Evolutionary conservation across 2,113 vertebrate genomes (phyloP), one percentile per base, ranked within the genome.

Genomic region (Ciconia boyciana): DNA sequence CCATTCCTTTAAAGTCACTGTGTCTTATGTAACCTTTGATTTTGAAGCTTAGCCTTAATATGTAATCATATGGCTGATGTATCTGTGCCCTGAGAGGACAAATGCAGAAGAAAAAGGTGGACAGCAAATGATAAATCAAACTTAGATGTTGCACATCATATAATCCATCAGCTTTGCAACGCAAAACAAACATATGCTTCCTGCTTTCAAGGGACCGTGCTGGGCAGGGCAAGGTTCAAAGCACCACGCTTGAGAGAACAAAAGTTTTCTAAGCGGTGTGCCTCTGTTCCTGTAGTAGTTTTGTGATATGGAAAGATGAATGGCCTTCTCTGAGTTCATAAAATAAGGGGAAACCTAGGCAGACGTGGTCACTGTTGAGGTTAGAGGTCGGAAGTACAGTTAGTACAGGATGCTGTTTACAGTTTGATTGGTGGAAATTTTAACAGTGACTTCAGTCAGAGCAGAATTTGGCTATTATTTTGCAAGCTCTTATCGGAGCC

Each of bases 371-470:
- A 10, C 36, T 70, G 16, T 25, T 82, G 66, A 62, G 39, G 41
- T 78, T 0, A 55, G 46, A 61, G 26, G 16, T 32, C 1, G 2
- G 41, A 76, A 26, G 0, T 62, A 12, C 16, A 58, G 5, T 82
- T 87, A 76, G 22, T 78, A 32, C 4, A 36, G 9, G 7, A 26
- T 60, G 26, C n/a, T 61, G 7, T 55, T 65, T 85, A 43, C 39
- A 39, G 19, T 95, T 78, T 87, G 44, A 39, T 78, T 0, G 1
- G n/a, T 60, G 52, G 8, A 57, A 49, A 62, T 79, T 70, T 82
- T 75, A 52, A 19, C 11, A 54, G 19, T 62, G 36, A 46, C 31
- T 87, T 75, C 31, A 89, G 25, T 75, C 31, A 89, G 25, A 90
- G 51, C 48, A 32, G 52, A 71, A 55, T 82, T 51, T 85, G 69